Conservation (phyloP, 2,888 invertebrate species). For the Nowickia ferox region DNA sequence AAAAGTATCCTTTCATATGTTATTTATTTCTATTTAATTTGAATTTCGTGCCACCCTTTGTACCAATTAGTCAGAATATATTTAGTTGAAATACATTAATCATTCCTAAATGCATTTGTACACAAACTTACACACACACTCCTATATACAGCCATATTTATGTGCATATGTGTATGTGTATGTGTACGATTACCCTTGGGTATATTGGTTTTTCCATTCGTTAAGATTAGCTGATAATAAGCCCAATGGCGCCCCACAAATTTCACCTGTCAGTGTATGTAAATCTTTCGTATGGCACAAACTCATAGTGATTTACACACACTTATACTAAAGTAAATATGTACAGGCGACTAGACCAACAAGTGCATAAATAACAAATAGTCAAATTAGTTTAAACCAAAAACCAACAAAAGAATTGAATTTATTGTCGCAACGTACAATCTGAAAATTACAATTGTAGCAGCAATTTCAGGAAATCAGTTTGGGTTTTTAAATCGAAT, state of each 20-base stretch:
- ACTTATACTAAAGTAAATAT: neutral
- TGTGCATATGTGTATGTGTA: neutral
- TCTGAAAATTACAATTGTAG: slow-evolving; percentile 7
- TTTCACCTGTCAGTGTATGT: slow-evolving; percentile 59
- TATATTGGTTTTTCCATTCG: slow-evolving; percentile 15
- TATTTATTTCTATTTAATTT: too few species aligned
- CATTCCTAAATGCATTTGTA: slow-evolving; percentile 27
- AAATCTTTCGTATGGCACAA: slow-evolving; percentile 28
- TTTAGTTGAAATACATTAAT: slow-evolving; percentile 57
- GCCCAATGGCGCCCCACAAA: slow-evolving; percentile 66
- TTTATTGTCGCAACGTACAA: neutral
- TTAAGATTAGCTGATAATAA: slow-evolving; percentile 36
- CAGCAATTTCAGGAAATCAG: neutral
- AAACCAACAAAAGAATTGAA: slow-evolving; percentile 35
- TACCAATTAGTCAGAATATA: slow-evolving; percentile 59
- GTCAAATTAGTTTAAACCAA: slow-evolving; percentile 35
- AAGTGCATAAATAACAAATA: slow-evolving; percentile 56
- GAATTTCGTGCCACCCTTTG: too few species aligned
- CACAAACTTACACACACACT: neutral
- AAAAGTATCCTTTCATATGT: too few species aligned
- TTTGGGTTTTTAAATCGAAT: neutral
- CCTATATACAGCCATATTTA: too few species aligned
- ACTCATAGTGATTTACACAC: neutral
- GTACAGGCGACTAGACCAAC: slow-evolving; percentile 16
- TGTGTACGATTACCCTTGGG: neutral